Percentiles rank a stretch among this genome's conserved stretches.
phyloP scores from a whole-genome alignment of 2,113 vertebrate species.

The Lepus americanus region DNA sequence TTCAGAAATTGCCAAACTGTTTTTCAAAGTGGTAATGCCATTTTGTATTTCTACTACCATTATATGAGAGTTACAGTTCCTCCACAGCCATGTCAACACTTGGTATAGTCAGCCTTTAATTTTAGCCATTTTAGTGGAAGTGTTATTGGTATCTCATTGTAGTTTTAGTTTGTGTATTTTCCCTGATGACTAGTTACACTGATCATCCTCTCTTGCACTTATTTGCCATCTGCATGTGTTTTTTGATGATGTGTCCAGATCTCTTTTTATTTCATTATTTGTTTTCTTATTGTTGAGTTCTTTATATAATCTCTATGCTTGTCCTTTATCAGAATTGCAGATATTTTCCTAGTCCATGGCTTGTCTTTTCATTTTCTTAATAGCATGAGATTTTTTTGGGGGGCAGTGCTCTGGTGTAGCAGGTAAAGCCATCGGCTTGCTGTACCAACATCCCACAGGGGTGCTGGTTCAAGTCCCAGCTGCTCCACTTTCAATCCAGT shows the following conservation, averaged over 20 bases:
- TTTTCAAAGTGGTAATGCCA: conserved; percentile 2
- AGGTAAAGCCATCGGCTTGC: too few species aligned
- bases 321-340: conserved; percentile 9
- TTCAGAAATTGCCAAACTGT: neutral
- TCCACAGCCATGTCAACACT: neutral
- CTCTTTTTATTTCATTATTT: conserved; percentile 23
- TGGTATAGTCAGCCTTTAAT: neutral
- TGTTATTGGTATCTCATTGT: neutral
- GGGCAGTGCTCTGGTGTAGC: too few species aligned
- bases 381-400: too few species aligned
- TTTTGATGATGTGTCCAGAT: neutral
- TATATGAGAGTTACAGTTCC: neutral
- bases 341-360: neutral
- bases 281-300: neutral
- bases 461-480: too few species aligned
- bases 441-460: too few species aligned
- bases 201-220: neutral
- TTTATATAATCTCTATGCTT: neutral
- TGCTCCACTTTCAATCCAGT: too few species aligned
- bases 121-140: neutral
- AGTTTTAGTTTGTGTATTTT: conserved; percentile 47
- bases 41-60: neutral
- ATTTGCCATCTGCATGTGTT: neutral
- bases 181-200: neutral
- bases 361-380: too few species aligned